Percentiles rank a stretch among this genome's conserved stretches.
Evolutionary conservation across 2,113 vertebrate species (phyloP).

Genomic region (Brachyistius frenatus): DNA sequence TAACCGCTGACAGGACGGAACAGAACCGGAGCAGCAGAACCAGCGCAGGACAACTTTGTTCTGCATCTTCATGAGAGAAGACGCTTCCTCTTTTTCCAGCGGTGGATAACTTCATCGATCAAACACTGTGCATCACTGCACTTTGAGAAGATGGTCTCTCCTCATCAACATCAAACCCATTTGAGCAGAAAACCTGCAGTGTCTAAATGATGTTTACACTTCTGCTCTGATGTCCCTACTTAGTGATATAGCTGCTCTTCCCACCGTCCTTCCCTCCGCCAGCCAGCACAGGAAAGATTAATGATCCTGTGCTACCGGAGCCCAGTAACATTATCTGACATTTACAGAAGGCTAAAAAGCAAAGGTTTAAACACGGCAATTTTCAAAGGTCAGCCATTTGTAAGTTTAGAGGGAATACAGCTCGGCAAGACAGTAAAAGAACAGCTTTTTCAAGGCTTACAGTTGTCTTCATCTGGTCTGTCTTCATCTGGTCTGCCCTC

Average conservation of each 20-base stretch:
- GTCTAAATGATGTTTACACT: slow-evolving; percentile 88
- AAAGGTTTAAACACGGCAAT: slow-evolving; percentile 70
- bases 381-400: slow-evolving; percentile 76
- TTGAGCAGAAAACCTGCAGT: slow-evolving; percentile 87
- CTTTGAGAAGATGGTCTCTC: slow-evolving; percentile 83
- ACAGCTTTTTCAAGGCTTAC: slow-evolving; percentile 26
- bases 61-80: slow-evolving; percentile 35
- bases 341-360: slow-evolving; percentile 79
- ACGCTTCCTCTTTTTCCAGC: slow-evolving; percentile 52
- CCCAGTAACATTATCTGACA: slow-evolving; percentile 81
- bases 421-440: slow-evolving; percentile 28
- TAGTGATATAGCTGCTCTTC: slow-evolving; percentile 83
- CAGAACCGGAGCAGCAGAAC: too few relatives aligned
- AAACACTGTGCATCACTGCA: slow-evolving; percentile 81
- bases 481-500: too few relatives aligned
- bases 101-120: slow-evolving; percentile 80
- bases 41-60: slow-evolving; percentile 47
- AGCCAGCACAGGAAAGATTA: slow-evolving; percentile 72
- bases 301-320: slow-evolving; percentile 75
- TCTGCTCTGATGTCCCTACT: slow-evolving; percentile 84
- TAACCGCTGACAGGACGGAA: background rate
- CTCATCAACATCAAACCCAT: slow-evolving; percentile 89
- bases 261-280: slow-evolving; percentile 66
- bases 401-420: slow-evolving; percentile 54
- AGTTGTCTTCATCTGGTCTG: slow-evolving; percentile 22